These are phyloP conservation scores for Avahi laniger DNA, from an alignment of 2,797 vertebrate species.

Conservation along the genomic window DNA sequence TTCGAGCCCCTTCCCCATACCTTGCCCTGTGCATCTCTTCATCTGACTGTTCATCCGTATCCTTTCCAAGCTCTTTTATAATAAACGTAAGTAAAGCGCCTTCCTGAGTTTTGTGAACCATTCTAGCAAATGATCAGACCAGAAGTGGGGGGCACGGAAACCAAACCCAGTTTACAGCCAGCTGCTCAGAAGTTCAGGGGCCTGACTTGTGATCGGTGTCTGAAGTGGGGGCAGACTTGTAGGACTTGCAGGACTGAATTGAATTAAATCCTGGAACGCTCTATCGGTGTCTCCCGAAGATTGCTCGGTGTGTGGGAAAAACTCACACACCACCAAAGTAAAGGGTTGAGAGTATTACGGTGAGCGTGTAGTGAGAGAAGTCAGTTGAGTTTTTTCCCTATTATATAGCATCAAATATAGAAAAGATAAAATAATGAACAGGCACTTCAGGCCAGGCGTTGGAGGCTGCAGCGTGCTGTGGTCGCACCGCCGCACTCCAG, in stretches of 20 bases:
- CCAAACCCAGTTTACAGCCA: background rate
- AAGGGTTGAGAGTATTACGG: background rate
- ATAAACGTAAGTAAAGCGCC: background rate
- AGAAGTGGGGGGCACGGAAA: background rate
- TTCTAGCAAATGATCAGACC: background rate
- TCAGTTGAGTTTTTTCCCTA: background rate
- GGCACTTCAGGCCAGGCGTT: no score
- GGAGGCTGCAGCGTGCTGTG: no score
- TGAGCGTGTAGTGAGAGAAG: background rate
- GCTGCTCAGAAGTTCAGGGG: background rate
- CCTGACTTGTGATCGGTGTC: background rate
- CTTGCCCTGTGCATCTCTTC: background rate
- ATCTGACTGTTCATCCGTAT: background rate
- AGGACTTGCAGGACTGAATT: background rate
- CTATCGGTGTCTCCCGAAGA: background rate
- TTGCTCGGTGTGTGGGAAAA: background rate
- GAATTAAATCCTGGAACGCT: background rate
- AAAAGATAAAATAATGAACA: background rate
- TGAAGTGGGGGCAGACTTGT: background rate
- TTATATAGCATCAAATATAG: background rate
- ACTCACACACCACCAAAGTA: background rate
- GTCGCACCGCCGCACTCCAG: no score
- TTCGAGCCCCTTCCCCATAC: rapidly evolving
- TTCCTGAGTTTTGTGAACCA: background rate
- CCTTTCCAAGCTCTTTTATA: background rate